Evolutionary conservation across 2,888 invertebrate species (phyloP).

Genomic region (Icerya purchasi): DNA sequence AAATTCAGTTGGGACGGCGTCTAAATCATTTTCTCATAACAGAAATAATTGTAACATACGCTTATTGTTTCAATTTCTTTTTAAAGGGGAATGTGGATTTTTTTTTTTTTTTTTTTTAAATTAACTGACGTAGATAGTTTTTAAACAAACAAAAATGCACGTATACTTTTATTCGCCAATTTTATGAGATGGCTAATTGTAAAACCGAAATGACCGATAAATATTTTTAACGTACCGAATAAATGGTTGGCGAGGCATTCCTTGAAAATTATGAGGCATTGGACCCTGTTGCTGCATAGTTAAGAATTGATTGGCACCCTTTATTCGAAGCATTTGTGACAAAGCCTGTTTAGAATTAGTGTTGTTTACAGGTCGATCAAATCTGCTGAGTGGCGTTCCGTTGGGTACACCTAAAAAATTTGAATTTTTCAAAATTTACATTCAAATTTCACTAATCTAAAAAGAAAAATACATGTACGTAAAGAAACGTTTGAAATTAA

Average conservation of each 20-base stretch:
- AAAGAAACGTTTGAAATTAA: too few species aligned
- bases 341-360: slow-evolving; percentile 65
- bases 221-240: slow-evolving; percentile 24
- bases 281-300: slow-evolving; percentile 21
- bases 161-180: too few species aligned
- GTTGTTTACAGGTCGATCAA: slow-evolving; percentile 33
- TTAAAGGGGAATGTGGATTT: too few species aligned
- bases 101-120: too few species aligned
- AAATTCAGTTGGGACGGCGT: too few species aligned
- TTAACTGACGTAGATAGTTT: too few species aligned
- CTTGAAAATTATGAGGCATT: slow-evolving; percentile 24
- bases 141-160: too few species aligned
- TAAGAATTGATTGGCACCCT: slow-evolving; percentile 39
- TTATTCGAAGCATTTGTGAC: slow-evolving; percentile 59
- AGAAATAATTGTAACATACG: too few species aligned
- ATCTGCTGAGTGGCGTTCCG: slow-evolving; percentile 22
- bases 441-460: neutral
- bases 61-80: too few species aligned
- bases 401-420: slow-evolving; percentile 3
- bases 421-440: neutral
- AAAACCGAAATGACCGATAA: neutral
- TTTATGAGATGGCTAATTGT: too few species aligned
- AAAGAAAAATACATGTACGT: neutral
- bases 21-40: too few species aligned
- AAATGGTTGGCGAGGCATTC: slow-evolving; percentile 27